Conservation (phyloP, 2,888 invertebrate genomes). For the Ochropacha duplaris region DNA sequence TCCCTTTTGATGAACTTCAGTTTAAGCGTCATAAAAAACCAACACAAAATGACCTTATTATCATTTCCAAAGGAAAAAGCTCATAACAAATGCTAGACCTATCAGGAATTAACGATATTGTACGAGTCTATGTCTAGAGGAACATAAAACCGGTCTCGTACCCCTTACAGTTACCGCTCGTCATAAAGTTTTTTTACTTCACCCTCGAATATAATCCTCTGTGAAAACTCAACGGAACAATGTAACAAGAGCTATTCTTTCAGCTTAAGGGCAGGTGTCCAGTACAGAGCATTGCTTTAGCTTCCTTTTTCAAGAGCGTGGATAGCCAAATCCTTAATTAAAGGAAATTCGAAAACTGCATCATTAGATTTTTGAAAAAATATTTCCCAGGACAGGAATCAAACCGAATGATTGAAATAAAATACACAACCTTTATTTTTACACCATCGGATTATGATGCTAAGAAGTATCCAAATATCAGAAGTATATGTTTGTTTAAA, state of each 20-base stretch:
- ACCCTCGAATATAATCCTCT: slow-evolving; percentile 28
- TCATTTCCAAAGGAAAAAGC: not conserved
- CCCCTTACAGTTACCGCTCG: slow-evolving; percentile 26
- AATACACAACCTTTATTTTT: too few relatives aligned
- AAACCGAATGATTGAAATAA: too few relatives aligned
- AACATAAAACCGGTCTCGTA: slow-evolving; percentile 19
- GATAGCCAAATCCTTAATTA: too few relatives aligned
- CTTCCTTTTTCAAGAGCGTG: too few relatives aligned
- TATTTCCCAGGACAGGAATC: too few relatives aligned
- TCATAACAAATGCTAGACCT: not conserved
- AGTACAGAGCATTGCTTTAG: slow-evolving; percentile 17
- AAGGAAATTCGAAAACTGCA: too few relatives aligned
- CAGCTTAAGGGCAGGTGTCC: slow-evolving; percentile 23
- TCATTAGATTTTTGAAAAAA: too few relatives aligned
- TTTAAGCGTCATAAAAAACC: too few relatives aligned
- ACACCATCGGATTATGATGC: too few relatives aligned
- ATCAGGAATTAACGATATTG: not conserved
- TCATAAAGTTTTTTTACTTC: slow-evolving; percentile 26
- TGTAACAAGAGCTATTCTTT: slow-evolving; percentile 34
- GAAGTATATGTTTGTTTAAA: too few relatives aligned
- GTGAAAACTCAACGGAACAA: slow-evolving; percentile 33
- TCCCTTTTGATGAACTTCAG: too few relatives aligned
- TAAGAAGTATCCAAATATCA: too few relatives aligned
- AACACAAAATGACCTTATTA: not conserved
- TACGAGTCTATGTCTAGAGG: slow-evolving; percentile 21